Conservation (phyloP, 2,888 invertebrate species). For the Acanthoscelides obtectus region DNA sequence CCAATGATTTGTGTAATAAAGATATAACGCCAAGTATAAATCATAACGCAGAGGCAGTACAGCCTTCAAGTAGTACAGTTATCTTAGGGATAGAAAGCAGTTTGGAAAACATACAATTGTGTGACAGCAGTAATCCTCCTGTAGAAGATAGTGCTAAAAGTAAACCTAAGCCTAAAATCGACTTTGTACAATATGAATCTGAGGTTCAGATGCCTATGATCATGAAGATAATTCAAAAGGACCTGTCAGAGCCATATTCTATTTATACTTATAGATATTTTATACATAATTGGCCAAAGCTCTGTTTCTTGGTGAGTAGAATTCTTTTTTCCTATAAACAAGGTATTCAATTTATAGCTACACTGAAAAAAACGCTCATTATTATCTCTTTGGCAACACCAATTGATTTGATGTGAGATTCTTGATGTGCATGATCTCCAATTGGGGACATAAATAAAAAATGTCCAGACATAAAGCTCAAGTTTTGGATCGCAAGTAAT, state of each 20-base stretch:
- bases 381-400: no score
- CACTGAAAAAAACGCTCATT: no score
- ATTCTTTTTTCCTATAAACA: no score
- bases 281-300: constrained; percentile 99
- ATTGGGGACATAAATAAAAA: no score
- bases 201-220: constrained; percentile 98
- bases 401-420: no score
- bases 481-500: no score
- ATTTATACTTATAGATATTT: constrained; percentile 99
- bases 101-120: constrained; percentile 12
- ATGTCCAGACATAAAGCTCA: no score
- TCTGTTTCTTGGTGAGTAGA: constrained; percentile 86
- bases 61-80: constrained; percentile 6
- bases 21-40: background rate
- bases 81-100: constrained; percentile 17
- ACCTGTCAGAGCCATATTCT: constrained; percentile 98
- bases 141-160: constrained; percentile 5
- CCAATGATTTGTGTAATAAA: constrained; percentile 8
- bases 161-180: constrained; percentile 35
- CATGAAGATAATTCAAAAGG: constrained; percentile 98
- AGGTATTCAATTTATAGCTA: no score
- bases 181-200: constrained; percentile 80
- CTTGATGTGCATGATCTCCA: no score
- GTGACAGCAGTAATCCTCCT: background rate
- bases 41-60: constrained; percentile 1